Evolutionary conservation across 2,888 invertebrate genomes (phyloP).

Genomic region (Drosophila histrio): DNA sequence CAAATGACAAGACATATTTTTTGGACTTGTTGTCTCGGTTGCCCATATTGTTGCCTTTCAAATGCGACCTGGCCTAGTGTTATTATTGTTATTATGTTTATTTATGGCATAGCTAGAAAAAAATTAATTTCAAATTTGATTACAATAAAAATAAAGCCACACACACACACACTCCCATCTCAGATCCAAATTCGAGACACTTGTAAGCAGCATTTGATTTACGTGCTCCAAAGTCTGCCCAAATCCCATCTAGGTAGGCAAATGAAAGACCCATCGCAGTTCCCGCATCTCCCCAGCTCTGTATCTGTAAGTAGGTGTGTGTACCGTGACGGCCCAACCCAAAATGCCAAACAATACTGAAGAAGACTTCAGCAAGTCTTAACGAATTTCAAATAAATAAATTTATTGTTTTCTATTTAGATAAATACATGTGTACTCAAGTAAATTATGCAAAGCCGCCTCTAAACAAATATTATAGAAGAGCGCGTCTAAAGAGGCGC

Average conservation of each 20-base stretch:
- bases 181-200: conserved; percentile 38
- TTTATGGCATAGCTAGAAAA: conserved; percentile 61
- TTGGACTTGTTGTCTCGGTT: conserved; percentile 29
- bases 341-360: conserved; percentile 31
- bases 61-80: conserved; percentile 42
- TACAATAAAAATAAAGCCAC: conserved; percentile 72
- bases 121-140: conserved; percentile 78
- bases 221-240: conserved; percentile 49
- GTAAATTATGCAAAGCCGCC: conserved; percentile 63
- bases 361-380: conserved; percentile 36
- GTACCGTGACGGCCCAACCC: conserved; percentile 53
- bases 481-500: conserved; percentile 33
- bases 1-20: conserved; percentile 77
- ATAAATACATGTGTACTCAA: conserved; percentile 28
- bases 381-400: conserved; percentile 35
- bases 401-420: conserved; percentile 71
- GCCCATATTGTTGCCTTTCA: conserved; percentile 25
- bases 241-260: conserved; percentile 35
- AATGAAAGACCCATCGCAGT: conserved; percentile 28
- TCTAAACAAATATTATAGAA: conserved; percentile 43
- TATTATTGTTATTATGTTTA: conserved; percentile 74
- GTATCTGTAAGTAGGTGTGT: conserved; percentile 5
- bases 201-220: conserved; percentile 69
- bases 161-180: conserved; percentile 23
- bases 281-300: conserved; percentile 2